Percentiles rank a stretch among this genome's conserved stretches.
These are phyloP conservation scores for Meandrina meandrites DNA, from an alignment of 92 coral and sea anemone genomes.

Conservation along the genomic window DNA sequence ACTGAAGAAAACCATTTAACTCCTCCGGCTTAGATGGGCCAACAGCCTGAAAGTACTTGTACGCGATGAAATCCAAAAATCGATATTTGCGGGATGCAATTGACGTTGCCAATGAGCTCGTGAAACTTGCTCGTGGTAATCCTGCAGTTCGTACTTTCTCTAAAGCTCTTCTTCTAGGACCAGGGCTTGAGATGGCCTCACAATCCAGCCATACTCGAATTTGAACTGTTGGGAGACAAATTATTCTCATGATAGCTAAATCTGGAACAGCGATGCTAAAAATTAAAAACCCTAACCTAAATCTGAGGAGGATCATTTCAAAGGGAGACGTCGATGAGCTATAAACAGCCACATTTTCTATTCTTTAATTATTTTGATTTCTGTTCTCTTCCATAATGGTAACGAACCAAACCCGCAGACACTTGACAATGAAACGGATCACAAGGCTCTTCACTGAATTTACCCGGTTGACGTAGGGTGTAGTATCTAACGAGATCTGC, in stretches of 20 bases:
- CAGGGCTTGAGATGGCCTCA: background rate
- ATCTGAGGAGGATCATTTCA: background rate
- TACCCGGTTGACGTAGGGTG: no score
- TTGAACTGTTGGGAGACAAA: background rate
- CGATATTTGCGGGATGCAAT: background rate
- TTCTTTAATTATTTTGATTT: no score
- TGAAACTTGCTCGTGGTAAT: background rate
- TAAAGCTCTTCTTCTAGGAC: background rate
- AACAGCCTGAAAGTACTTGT: background rate
- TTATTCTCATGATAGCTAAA: no score
- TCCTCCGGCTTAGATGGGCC: background rate
- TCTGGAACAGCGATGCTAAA: background rate
- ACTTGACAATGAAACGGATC: no score
- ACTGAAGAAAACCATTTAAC: background rate
- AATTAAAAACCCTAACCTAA: background rate
- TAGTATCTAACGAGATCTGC: no score
- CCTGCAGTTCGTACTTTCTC: background rate
- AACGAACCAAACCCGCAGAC: no score
- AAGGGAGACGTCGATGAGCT: background rate
- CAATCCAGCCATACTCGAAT: constrained; percentile 3
- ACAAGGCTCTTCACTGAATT: no score
- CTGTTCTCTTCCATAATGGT: no score
- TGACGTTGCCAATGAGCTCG: background rate
- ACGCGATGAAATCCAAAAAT: background rate
- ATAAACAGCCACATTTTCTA: background rate